These are phyloP conservation scores for Lonchura striata DNA, from an alignment of 2,113 vertebrate genomes.

Conservation along the genomic window DNA sequence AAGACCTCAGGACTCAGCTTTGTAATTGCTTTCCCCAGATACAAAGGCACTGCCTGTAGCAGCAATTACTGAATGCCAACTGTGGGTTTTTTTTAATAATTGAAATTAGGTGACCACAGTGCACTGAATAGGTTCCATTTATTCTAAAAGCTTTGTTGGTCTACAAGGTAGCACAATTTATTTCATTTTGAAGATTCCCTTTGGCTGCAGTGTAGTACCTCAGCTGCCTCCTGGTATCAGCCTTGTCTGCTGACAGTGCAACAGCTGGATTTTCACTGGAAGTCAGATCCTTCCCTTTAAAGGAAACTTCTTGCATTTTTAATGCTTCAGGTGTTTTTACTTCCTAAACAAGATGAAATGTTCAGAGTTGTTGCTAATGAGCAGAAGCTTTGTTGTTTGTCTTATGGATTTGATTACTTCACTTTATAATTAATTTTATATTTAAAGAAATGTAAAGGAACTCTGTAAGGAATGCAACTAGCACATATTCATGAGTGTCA, in stretches of 20 bases:
- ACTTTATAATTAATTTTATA: background rate
- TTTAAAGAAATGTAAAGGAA: slow-evolving; percentile 12
- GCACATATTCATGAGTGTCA: background rate
- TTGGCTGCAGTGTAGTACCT: background rate
- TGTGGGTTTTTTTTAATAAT: slow-evolving; percentile 13
- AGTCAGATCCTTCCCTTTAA: background rate
- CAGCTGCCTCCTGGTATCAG: background rate
- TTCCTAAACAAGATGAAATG: background rate
- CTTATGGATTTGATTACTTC: background rate
- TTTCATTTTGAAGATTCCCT: background rate
- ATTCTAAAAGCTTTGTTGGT: slow-evolving; percentile 46
- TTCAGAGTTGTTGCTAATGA: background rate
- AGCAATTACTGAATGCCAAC: slow-evolving; percentile 18
- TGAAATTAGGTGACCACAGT: slow-evolving; percentile 20
- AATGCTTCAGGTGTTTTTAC: background rate
- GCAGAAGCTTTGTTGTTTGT: background rate
- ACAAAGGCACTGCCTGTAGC: background rate
- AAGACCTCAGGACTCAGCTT: background rate
- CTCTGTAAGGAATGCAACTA: background rate
- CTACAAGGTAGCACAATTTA: background rate
- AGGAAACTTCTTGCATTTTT: background rate
- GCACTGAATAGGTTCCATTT: background rate
- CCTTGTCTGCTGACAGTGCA: background rate
- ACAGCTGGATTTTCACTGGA: background rate
- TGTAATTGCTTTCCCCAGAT: slow-evolving; percentile 23